phyloP scores from a whole-genome alignment of 2,888 invertebrate genomes.

The Nesidiocoris tenuis region DNA sequence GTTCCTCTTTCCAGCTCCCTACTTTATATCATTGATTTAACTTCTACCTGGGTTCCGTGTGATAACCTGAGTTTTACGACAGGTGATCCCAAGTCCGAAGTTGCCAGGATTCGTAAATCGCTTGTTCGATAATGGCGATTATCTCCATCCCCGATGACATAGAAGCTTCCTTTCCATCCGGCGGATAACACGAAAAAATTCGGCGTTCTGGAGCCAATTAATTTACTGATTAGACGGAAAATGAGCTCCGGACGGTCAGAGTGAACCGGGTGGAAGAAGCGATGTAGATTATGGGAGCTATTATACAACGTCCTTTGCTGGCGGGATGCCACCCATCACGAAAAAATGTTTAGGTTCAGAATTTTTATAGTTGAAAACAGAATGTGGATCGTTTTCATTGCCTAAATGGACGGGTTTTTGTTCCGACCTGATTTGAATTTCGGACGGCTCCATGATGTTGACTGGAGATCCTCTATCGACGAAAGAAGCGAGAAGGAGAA shows the following conservation, averaged over 20 bases:
- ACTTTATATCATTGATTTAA: no score
- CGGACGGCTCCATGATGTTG: neutral
- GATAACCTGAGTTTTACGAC: neutral
- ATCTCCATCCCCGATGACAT: neutral
- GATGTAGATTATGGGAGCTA: neutral
- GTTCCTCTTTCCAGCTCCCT: no score
- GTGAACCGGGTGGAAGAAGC: neutral
- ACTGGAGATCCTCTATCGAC: neutral
- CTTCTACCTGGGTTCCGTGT: no score
- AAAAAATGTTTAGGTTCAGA: constrained; percentile 5
- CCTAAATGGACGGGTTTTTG: neutral
- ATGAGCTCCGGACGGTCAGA: neutral
- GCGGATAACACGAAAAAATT: neutral
- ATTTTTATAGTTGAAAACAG: neutral
- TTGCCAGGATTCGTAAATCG: neutral
- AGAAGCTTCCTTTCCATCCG: neutral
- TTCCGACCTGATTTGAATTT: neutral
- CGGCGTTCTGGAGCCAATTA: neutral
- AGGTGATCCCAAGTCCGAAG: neutral
- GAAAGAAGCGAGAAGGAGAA: no score
- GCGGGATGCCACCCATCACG: constrained; percentile 17
- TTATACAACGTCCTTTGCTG: neutral
- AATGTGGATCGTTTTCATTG: neutral
- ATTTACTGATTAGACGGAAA: neutral
- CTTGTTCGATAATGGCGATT: neutral